These are phyloP conservation scores for Psammodynastes pulverulentus DNA, from an alignment of 2,113 vertebrate genomes.

Conservation along the genomic window DNA sequence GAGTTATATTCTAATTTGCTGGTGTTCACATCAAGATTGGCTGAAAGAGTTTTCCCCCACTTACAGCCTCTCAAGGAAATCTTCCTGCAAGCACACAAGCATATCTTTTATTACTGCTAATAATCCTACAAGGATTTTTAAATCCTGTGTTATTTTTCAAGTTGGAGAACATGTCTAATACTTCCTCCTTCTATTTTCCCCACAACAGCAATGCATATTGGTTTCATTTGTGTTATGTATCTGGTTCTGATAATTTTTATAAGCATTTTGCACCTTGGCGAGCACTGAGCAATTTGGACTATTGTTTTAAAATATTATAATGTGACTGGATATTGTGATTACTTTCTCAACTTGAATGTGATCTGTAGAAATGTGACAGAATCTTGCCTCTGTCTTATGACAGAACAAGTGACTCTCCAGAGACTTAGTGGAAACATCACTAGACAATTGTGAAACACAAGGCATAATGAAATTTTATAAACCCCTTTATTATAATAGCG, in stretches of 20 bases:
- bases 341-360: neutral
- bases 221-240: slow-evolving; percentile 23
- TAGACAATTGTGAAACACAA: neutral
- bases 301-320: neutral
- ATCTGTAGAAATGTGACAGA: neutral
- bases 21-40: neutral
- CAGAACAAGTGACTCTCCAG: neutral
- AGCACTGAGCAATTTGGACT: slow-evolving; percentile 3
- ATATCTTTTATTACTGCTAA: neutral
- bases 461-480: neutral
- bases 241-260: slow-evolving; percentile 44
- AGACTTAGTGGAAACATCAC: neutral
- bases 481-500: neutral
- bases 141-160: neutral
- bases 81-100: neutral
- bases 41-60: neutral
- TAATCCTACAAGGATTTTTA: neutral
- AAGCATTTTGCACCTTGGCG: slow-evolving; percentile 27
- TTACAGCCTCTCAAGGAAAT: neutral
- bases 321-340: neutral
- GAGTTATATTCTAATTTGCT: neutral
- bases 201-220: neutral
- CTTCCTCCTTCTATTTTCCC: neutral
- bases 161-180: neutral
- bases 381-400: neutral